These are phyloP conservation scores for Trichonephila clavata DNA, from an alignment of 1,140 invertebrate genomes.

Conservation along the genomic window DNA sequence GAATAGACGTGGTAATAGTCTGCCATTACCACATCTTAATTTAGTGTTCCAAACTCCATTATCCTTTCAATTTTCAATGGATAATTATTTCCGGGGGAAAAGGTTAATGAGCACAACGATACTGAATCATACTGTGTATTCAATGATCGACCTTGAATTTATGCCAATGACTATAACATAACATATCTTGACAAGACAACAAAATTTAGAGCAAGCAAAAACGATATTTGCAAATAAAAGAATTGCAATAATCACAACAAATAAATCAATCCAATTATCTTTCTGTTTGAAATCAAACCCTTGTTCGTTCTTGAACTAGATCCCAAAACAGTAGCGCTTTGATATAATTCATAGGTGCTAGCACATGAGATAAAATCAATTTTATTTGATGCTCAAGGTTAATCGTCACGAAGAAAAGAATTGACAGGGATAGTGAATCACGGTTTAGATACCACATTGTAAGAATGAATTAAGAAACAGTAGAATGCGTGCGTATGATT, in stretches of 20 bases:
- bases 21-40: not conserved
- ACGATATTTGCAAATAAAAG: not conserved
- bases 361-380: not conserved
- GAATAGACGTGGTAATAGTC: too few relatives aligned
- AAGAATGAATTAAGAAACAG: not conserved
- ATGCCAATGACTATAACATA: not conserved
- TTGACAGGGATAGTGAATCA: not conserved
- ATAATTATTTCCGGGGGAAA: not conserved
- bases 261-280: not conserved
- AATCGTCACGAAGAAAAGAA: not conserved
- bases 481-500: not conserved
- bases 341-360: not conserved
- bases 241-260: not conserved
- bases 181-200: not conserved
- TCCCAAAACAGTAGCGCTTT: not conserved
- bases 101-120: not conserved
- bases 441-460: not conserved
- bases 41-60: not conserved
- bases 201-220: not conserved
- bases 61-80: not conserved
- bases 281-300: not conserved
- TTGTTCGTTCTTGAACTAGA: not conserved
- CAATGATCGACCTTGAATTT: not conserved
- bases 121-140: not conserved
- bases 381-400: not conserved